Evolutionary conservation across 2,797 vertebrate genomes (phyloP), one percentile per base, ranked within the genome.

Genomic region (Sebastes melanostomus): DNA sequence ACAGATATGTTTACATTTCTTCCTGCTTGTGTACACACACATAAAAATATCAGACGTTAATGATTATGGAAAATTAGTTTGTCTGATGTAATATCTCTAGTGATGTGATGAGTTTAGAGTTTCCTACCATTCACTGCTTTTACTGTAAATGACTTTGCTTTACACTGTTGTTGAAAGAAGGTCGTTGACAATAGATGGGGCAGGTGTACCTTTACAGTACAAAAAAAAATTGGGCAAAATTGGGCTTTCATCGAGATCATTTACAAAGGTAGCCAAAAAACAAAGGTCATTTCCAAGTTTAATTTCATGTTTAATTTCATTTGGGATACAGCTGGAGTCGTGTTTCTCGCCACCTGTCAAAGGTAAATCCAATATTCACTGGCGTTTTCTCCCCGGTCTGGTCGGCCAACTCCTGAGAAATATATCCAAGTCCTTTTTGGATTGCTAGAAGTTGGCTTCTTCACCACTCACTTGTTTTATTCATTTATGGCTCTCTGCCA

Each of bases 291-390:
- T 66, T 83, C 30, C 72, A 77, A 79, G 34, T 59, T 3, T 50
- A 70, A 86, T 84, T 84, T 81, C 12, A 86, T 75, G 62, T 79
- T 77, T 79, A 71, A 84, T 81, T 86, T 79, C 1, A 69, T 77
- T 72, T 78, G 42, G 63, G 34, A 81, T 42, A 50, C 4, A 81
- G 34, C 5, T 22, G 16, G 36, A 75, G 66, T 78, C 18, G 1
- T 16, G 76, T 83, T 78, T 80, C 73, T 77, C 3, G 0, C 55
- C 38, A 80, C 69, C 75, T 84, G 81, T 75, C 77, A 71, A 72
- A 77, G 67, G 55, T 77, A 50, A 81, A 74, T 72, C 75, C 63
- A 83, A 66, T 60, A 73, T 71, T 77, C 34, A 58, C 62, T 60
- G 58, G 16, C 25, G 0, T 66, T 70, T 66, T 54, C 18, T 52